Evolutionary conservation across 2,113 vertebrate species (phyloP), one percentile per base, ranked within the genome.

Genomic region (Salvelinus sp.): DNA sequence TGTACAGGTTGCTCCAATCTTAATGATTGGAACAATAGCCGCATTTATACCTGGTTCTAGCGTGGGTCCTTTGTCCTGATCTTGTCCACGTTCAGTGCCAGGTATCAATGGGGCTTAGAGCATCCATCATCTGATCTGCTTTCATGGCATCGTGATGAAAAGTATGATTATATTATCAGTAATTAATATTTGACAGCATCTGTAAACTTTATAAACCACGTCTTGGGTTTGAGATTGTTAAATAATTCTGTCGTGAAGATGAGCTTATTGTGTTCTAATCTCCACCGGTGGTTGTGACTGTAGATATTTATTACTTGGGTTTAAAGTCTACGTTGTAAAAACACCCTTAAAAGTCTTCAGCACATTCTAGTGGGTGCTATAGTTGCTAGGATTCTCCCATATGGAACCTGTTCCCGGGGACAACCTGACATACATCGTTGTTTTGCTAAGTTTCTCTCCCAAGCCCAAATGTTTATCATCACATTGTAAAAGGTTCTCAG

Each of bases 301-400:
- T 84, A 47, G 54, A 70, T 50, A 79, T 87, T 20, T 1, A 58
- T 6, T 2, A 38, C 30, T 54, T 18, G 54, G 75, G 85, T 84
- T 79, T 77, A 80, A 83, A 86, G 84, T 84, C 82, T 85, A 50
- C 64, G 27, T 16, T 54, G 77, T 88, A 83, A 84, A 83, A 70
- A 30, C 48, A 48, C 62, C 68, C 50, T 73, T 28, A 44, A 27
- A 12, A 33, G 33, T 47, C 44, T 23, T 13, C 22, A 60, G 63
- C 54, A 20, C 54, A 20, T 58, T 27, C 60, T 23, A 4, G 6
- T 13, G 30, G 0, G 0, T 28, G 66, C 23, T 30, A 28, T 7
- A 4, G 2, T 22, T 33, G 25, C 27, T 30, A 0, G 69, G 16
- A 25, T 9, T 28, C 13, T 80, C 27, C 16, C 14, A 38, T 66